Base-by-base conservation (phyloP, 2,888 invertebrate genomes). In the Macropis europaea region DNA sequence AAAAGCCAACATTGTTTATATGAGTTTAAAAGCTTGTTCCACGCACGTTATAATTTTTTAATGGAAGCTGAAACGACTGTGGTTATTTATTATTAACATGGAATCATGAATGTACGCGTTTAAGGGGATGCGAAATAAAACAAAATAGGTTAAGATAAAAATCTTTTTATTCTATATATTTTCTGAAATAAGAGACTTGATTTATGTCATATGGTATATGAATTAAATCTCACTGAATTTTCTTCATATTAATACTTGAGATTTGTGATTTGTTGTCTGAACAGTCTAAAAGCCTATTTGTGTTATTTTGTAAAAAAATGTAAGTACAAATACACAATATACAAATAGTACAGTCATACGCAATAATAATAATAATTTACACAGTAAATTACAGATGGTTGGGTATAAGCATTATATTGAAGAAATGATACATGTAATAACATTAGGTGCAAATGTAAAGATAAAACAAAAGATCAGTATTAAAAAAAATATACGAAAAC, bases 141-240 rank as follows among this genome's bases (percentile, higher is more conserved):
- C 11, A 22, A 61, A 11, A 50, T 4, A 43, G n/a, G 50, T 15
- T 79, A 69, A 34, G 61, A 79, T 71, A 75, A 86, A 86, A 84
- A 82, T 82, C 79, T 70, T n/a, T 85, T 85, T 84, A 82, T 86
- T 82, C 69, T 56, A 45, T 69, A 59, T 72, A n/a, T 59, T 77
- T 64, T 86, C 86, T 86, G 86, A 86, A 86, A 86, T 84, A 56
- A 83, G 85, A 86, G 77, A 81, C 74, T 84, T 69, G 73, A 79
- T 86, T 84, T 83, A 81, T 78, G 73, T 75, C 64, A 72, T 66
- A 48, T 69, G 53, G 48, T 40, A 52, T 63, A 36, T 28, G 32
- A 77, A 67, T 62, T 72, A 74, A 75, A 63, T 69, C 56, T 73
- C 34, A 59, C 45, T 54, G 45, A 50, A 47, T 47, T 71, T 61